phyloP scores from a whole-genome alignment of 1,140 invertebrate species.

The Pteromalus puparum region DNA sequence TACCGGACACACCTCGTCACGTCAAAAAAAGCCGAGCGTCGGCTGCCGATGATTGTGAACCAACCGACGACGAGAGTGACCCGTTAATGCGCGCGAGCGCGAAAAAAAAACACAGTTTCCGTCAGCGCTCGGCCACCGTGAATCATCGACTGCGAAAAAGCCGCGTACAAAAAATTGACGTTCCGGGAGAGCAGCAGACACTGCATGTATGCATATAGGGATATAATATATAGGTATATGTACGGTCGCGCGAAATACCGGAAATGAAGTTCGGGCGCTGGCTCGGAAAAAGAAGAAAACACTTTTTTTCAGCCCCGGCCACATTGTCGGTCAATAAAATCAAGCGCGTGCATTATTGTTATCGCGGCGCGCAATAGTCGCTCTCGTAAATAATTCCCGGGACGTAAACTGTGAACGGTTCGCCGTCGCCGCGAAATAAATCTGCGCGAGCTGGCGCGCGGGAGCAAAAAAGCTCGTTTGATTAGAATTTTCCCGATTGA shows the following conservation, averaged over 20 bases:
- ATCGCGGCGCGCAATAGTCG: slow-evolving; percentile 1
- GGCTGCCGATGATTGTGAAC: neutral
- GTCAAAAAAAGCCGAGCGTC: neutral
- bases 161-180: slow-evolving; percentile 27
- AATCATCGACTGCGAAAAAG: slow-evolving; percentile 20
- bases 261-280: slow-evolving; percentile 6
- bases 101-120: neutral
- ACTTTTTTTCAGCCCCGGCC: slow-evolving; percentile 1
- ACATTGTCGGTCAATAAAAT: slow-evolving; percentile 48
- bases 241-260: slow-evolving; percentile 3
- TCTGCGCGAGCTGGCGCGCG: neutral
- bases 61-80: neutral
- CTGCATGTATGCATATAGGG: neutral
- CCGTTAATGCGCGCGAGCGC: neutral
- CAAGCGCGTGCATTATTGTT: slow-evolving; percentile 45
- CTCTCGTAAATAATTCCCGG: slow-evolving; percentile 31
- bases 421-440: slow-evolving; percentile 4
- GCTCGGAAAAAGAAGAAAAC: neutral
- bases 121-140: neutral
- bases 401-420: slow-evolving; percentile 26
- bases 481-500: slow-evolving; percentile 46
- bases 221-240: too few species aligned
- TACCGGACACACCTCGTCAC: neutral
- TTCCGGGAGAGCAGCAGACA: neutral
- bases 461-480: slow-evolving; percentile 18